phyloP scores from a whole-genome alignment of 2,113 vertebrate species.

The Gorsachius goisagi region DNA sequence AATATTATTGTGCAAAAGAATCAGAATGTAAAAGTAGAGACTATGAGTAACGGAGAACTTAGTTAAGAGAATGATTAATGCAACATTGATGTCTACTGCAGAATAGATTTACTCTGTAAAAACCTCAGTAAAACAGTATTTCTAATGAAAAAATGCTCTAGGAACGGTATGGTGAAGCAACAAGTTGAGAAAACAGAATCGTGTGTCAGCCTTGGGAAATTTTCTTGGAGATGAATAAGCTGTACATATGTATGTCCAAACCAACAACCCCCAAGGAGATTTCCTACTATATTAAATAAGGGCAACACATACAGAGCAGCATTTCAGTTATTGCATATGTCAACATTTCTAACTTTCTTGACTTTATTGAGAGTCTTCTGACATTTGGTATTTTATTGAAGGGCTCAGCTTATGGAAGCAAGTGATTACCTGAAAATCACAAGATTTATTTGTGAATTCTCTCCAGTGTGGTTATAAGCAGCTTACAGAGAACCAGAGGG shows the following conservation, averaged over 20 bases:
- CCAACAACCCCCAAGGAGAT: slow-evolving; percentile 36
- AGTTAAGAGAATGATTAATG: neutral
- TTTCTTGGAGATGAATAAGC: slow-evolving; percentile 44
- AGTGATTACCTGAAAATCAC: slow-evolving; percentile 55
- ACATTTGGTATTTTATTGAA: slow-evolving; percentile 67
- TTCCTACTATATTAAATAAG: slow-evolving; percentile 51
- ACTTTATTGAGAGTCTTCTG: slow-evolving; percentile 55
- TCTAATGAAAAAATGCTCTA: slow-evolving; percentile 10
- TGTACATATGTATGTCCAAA: slow-evolving; percentile 54
- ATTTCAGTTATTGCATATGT: slow-evolving; percentile 55
- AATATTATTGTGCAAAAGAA: neutral
- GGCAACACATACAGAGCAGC: slow-evolving; percentile 13
- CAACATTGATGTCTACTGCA: neutral
- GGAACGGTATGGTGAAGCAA: slow-evolving; percentile 12
- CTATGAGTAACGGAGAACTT: neutral
- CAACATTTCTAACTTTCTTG: slow-evolving; percentile 64
- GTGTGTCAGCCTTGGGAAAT: slow-evolving; percentile 22
- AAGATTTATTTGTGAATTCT: slow-evolving; percentile 53
- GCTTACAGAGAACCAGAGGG: neutral
- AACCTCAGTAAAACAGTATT: neutral
- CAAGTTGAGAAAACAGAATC: neutral
- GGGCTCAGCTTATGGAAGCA: slow-evolving; percentile 16
- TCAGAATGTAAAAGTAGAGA: neutral
- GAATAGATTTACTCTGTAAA: neutral
- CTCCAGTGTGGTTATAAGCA: slow-evolving; percentile 20